A percentile compares a stretch with the other conserved stretches of the same genome.
phyloP scores from a whole-genome alignment of 1,140 invertebrate genomes.

The Trichonephila inaurata region DNA sequence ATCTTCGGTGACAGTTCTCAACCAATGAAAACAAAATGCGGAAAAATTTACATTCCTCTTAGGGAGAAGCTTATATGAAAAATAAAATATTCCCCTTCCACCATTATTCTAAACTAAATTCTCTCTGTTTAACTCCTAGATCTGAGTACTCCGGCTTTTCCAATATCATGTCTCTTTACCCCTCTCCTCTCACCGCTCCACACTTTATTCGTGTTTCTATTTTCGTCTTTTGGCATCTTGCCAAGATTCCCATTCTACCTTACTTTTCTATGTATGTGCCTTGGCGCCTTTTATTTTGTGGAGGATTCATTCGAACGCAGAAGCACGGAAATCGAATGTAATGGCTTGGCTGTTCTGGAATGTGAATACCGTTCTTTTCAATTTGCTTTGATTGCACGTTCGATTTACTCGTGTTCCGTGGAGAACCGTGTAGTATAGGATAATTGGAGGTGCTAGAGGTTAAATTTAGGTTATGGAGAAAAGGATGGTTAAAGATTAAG shows the following conservation, averaged over 20 bases:
- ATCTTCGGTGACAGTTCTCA: neutral
- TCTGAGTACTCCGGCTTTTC: neutral
- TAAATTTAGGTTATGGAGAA: neutral
- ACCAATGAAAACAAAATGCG: neutral
- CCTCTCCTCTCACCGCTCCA: neutral
- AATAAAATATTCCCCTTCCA: slow-evolving; percentile 1
- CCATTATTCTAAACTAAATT: neutral
- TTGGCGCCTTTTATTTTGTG: neutral
- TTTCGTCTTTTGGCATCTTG: slow-evolving; percentile 23
- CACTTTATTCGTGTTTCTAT: slow-evolving; percentile 45
- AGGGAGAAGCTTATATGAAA: neutral
- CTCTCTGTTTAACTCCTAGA: neutral
- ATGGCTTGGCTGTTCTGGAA: neutral
- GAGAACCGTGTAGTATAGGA: neutral
- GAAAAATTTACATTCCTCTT: neutral
- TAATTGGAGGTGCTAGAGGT: neutral
- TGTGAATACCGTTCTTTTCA: neutral
- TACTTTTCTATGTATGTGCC: neutral
- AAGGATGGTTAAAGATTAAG: neutral
- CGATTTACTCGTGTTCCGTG: neutral
- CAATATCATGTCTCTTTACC: neutral
- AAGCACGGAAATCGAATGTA: slow-evolving; percentile 12
- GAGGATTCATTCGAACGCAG: neutral
- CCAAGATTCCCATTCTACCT: slow-evolving; percentile 26
- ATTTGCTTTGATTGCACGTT: neutral